Conservation (phyloP, 1,140 invertebrate genomes). For the Pseudoatta argentina region DNA sequence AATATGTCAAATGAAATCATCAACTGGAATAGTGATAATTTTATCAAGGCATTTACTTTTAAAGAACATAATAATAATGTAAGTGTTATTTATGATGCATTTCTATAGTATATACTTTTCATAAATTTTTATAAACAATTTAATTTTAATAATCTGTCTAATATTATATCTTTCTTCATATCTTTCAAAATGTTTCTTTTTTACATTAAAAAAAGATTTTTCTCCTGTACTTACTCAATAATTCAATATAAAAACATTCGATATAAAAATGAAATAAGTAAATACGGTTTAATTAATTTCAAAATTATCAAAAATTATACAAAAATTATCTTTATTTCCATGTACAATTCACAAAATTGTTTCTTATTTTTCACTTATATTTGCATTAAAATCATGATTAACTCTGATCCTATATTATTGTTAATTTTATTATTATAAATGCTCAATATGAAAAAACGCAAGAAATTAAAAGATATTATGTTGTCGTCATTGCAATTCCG, state of each 20-base stretch:
- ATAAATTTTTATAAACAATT: neutral
- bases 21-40: neutral
- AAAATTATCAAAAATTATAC: too few relatives aligned
- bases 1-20: neutral
- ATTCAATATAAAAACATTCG: neutral
- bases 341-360: constrained; percentile 5
- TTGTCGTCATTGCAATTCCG: constrained; percentile 31
- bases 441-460: neutral
- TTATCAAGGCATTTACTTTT: neutral
- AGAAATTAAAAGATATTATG: constrained; percentile 19
- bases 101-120: neutral
- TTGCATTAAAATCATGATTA: neutral
- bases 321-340: constrained; percentile 2
- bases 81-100: neutral
- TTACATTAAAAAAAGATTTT: neutral
- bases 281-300: neutral
- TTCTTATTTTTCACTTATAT: constrained; percentile 8
- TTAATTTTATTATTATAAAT: neutral
- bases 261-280: neutral
- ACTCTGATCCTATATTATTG: neutral
- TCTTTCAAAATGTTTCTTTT: neutral
- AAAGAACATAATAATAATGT: neutral
- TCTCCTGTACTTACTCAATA: neutral
- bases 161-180: constrained; percentile 1
- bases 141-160: neutral